These are phyloP conservation scores for Xestia c-nigrum DNA, from an alignment of 2,888 invertebrate genomes.

Conservation along the genomic window DNA sequence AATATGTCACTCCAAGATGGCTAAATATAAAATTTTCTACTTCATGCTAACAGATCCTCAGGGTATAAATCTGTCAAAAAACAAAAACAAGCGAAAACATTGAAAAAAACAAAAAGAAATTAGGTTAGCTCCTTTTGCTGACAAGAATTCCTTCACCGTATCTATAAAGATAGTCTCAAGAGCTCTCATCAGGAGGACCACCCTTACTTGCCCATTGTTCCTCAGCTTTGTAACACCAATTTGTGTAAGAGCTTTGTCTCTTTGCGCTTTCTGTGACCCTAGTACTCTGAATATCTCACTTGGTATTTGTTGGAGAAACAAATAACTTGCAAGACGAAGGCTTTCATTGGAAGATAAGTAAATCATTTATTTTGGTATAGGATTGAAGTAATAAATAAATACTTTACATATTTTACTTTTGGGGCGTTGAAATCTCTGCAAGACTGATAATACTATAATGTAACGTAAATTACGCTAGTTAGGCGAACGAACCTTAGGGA, in stretches of 20 bases:
- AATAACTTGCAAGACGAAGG: conserved; percentile 7
- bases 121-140: conserved; percentile 23
- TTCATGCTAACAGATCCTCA: neutral
- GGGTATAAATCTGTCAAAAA: neutral
- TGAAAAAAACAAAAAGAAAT: conserved; percentile 27
- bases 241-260: conserved; percentile 56
- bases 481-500: neutral
- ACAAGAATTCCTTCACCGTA: conserved; percentile 26
- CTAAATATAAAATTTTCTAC: neutral
- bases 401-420: too few species aligned
- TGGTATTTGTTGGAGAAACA: conserved; percentile 29
- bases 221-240: conserved; percentile 62
- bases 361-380: neutral
- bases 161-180: conserved; percentile 53
- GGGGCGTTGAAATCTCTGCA: neutral
- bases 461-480: neutral
- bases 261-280: conserved; percentile 52
- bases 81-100: conserved; percentile 13
- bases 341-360: neutral
- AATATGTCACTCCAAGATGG: neutral
- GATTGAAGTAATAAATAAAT: neutral
- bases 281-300: conserved; percentile 38
- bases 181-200: conserved; percentile 35
- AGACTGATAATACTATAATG: too few species aligned
- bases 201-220: conserved; percentile 54